Evolutionary conservation across 2,113 vertebrate species (phyloP).

Genomic region (Raja brachyura): DNA sequence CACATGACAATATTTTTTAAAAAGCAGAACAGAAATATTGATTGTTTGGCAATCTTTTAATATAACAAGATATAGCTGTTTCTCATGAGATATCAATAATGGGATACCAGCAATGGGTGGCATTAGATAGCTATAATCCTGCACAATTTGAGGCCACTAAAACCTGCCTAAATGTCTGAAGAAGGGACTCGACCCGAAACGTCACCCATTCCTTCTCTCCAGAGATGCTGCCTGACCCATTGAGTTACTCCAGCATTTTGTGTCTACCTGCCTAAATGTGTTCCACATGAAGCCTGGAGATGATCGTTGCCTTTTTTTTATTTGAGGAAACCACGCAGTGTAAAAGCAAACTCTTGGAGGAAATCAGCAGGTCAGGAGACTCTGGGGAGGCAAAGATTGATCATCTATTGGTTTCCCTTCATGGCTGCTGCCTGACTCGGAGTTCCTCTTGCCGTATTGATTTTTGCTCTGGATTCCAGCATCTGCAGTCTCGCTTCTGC

Average conservation of each 20-base stretch:
- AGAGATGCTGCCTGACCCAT: no score
- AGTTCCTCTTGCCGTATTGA: no score
- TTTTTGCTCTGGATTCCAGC: no score
- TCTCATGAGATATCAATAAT: not conserved
- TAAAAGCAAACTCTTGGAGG: not conserved
- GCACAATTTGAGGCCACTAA: not conserved
- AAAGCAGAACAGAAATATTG: not conserved
- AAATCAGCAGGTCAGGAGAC: no score
- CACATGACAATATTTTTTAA: not conserved
- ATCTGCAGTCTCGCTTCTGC: no score
- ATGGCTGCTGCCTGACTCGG: no score
- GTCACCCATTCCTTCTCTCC: no score
- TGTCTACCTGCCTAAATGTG: not conserved
- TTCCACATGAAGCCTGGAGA: not conserved
- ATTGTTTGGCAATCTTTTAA: not conserved
- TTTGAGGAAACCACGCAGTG: not conserved
- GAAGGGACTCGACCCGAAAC: no score
- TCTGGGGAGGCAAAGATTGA: no score
- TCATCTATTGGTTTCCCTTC: no score
- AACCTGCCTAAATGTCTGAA: not conserved
- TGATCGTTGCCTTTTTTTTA: not conserved
- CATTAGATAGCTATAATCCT: not conserved
- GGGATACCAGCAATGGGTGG: not conserved
- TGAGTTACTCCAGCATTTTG: no score
- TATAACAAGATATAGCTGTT: not conserved